These are phyloP conservation scores for Progne subis DNA, from an alignment of 2,113 vertebrate species.

Conservation along the genomic window DNA sequence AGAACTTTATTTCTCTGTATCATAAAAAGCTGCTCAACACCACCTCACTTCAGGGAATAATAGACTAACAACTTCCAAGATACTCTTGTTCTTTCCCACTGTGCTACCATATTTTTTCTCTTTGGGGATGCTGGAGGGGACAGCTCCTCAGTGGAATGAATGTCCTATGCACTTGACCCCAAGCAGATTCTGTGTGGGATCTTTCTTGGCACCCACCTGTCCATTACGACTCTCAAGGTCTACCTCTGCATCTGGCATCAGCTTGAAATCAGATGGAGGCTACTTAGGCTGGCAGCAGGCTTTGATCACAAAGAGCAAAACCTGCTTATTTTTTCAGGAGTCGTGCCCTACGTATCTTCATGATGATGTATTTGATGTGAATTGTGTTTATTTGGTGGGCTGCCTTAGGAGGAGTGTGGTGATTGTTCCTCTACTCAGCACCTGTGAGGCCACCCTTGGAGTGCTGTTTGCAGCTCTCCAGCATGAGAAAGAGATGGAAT, in stretches of 20 bases:
- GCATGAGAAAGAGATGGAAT: neutral
- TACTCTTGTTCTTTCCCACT: neutral
- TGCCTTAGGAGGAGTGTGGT: neutral
- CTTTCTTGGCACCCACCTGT: neutral
- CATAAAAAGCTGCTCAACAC: neutral
- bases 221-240: fast-evolving
- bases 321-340: neutral
- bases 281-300: neutral
- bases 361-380: neutral
- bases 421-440: neutral
- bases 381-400: neutral
- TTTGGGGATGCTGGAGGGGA: neutral
- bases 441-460: neutral
- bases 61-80: neutral
- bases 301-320: neutral
- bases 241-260: neutral
- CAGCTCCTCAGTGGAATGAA: neutral
- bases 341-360: neutral
- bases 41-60: neutral
- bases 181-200: neutral
- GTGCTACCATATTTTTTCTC: neutral
- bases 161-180: neutral
- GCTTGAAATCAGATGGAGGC: neutral
- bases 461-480: neutral
- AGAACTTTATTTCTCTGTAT: neutral